phyloP scores from a whole-genome alignment of 1,140 invertebrate species.

The Bombus waltoni region DNA sequence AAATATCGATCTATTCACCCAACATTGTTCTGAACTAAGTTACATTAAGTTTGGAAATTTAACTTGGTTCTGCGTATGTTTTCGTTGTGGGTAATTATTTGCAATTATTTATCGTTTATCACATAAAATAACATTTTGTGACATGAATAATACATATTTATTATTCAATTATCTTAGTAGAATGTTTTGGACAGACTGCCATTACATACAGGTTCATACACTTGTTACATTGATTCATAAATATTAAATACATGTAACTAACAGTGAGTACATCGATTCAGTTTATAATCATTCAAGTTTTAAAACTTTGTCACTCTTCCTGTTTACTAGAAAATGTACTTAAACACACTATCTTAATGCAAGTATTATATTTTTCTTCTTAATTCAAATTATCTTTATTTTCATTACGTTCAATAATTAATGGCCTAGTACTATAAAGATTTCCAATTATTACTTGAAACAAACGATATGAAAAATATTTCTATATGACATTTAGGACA shows the following conservation, averaged over 20 bases:
- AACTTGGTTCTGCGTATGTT: neutral
- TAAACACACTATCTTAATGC: neutral
- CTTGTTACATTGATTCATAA: neutral
- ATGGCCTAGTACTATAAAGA: slow-evolving; percentile 75
- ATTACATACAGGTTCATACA: neutral
- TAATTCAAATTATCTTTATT: slow-evolving; percentile 13
- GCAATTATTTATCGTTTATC: neutral
- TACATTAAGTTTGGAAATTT: neutral
- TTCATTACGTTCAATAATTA: slow-evolving; percentile 74
- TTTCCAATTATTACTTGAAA: slow-evolving; percentile 83
- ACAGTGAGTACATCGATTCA: neutral
- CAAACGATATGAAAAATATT: too few relatives aligned
- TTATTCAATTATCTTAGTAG: neutral
- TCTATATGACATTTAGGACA: too few relatives aligned
- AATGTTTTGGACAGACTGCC: neutral
- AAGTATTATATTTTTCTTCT: neutral
- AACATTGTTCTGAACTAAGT: neutral
- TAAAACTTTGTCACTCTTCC: neutral
- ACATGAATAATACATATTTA: neutral
- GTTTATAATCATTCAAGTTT: neutral
- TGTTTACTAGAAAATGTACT: slow-evolving; percentile 11
- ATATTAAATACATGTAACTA: neutral
- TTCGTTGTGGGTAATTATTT: neutral
- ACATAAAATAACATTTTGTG: neutral
- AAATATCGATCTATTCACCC: neutral